Evolutionary conservation across 1,140 invertebrate genomes (phyloP).

Genomic region (Sogatella furcifera): DNA sequence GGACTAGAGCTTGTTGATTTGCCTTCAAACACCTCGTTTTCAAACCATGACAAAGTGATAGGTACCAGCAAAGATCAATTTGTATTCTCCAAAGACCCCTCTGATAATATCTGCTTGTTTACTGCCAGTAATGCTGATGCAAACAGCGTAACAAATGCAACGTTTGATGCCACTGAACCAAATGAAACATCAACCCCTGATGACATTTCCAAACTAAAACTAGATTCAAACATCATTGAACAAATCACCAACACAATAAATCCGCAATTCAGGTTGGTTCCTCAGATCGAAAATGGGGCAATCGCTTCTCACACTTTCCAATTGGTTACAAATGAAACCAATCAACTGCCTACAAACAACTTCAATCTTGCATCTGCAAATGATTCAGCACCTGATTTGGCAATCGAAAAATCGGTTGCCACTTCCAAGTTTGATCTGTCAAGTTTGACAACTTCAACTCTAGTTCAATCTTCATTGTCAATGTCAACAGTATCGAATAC

Average conservation of each 20-base stretch:
- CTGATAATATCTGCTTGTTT: not conserved
- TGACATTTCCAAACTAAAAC: not conserved
- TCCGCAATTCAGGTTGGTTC: not conserved
- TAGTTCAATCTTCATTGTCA: not conserved
- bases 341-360: not conserved
- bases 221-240: too few relatives aligned
- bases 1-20: not conserved
- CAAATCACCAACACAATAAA: not conserved
- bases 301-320: conserved; percentile 5
- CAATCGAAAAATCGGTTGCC: not conserved
- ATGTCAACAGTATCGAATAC: not conserved
- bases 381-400: not conserved
- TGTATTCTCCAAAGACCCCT: not conserved
- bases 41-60: not conserved
- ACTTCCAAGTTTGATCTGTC: not conserved
- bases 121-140: not conserved
- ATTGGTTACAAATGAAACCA: not conserved
- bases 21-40: too few relatives aligned
- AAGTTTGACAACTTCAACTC: not conserved
- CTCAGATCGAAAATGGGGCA: not conserved
- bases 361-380: not conserved
- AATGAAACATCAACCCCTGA: not conserved
- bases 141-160: not conserved
- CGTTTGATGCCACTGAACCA: not conserved
- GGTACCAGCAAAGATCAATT: not conserved